Evolutionary conservation across 2,888 invertebrate species (phyloP).

Genomic region (Iphiclides podalirius): DNA sequence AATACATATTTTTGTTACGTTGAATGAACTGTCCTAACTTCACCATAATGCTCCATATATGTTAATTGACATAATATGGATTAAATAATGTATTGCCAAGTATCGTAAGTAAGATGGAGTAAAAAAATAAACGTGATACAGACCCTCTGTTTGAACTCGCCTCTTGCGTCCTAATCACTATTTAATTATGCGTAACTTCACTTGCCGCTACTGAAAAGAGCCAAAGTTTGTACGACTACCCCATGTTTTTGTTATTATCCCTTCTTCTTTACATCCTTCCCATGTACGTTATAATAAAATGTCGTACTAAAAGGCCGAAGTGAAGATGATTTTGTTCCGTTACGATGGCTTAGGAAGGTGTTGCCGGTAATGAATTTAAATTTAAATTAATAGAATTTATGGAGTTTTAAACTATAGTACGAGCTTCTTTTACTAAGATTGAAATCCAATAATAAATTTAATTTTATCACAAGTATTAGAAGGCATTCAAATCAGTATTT

Average conservation of each 20-base stretch:
- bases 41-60: too few relatives aligned
- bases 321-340: neutral
- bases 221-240: slow-evolving; percentile 49
- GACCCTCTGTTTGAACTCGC: slow-evolving; percentile 33
- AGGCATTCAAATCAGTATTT: too few relatives aligned
- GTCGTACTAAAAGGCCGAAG: slow-evolving; percentile 27
- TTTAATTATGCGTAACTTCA: slow-evolving; percentile 68
- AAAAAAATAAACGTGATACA: too few relatives aligned
- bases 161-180: slow-evolving; percentile 58
- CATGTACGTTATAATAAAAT: slow-evolving; percentile 27
- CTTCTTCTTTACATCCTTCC: slow-evolving; percentile 21
- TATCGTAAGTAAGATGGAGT: too few relatives aligned
- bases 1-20: too few relatives aligned
- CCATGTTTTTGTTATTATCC: slow-evolving; percentile 52
- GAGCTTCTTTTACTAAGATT: too few relatives aligned
- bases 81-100: too few relatives aligned
- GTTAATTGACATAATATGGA: too few relatives aligned
- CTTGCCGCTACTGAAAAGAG: slow-evolving; percentile 41
- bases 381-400: neutral
- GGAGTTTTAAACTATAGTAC: too few relatives aligned
- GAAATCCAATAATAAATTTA: too few relatives aligned
- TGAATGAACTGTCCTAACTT: too few relatives aligned
- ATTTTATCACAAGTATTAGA: too few relatives aligned
- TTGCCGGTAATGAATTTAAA: neutral
- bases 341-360: neutral